These are phyloP conservation scores for Chaenocephalus aceratus DNA, from an alignment of 2,113 vertebrate genomes.

Conservation along the genomic window DNA sequence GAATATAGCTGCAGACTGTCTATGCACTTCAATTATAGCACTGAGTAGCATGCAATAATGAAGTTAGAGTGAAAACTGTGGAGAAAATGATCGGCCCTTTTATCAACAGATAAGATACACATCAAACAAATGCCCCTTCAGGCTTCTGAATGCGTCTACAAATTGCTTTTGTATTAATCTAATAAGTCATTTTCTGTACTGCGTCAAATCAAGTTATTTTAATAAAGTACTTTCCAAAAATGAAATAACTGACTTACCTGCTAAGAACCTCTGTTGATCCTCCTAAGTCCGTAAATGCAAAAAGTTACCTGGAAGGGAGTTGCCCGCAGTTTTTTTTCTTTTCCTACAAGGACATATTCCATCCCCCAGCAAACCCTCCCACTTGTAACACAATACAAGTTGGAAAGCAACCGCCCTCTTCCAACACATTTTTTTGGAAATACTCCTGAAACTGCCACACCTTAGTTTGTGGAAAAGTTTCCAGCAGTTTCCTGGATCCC, in stretches of 20 bases:
- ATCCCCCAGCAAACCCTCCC: slow-evolving; percentile 46
- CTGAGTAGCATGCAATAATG: slow-evolving; percentile 47
- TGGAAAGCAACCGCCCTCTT: slow-evolving; percentile 30
- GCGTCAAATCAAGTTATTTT: background rate
- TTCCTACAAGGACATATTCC: background rate
- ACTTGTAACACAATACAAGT: slow-evolving; percentile 10
- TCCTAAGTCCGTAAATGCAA: slow-evolving; percentile 16
- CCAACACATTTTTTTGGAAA: slow-evolving; percentile 18
- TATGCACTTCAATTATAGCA: slow-evolving; percentile 57
- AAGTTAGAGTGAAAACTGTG: slow-evolving; percentile 43
- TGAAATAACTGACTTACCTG: slow-evolving; percentile 57
- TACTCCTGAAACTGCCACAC: slow-evolving; percentile 30
- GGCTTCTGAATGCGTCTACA: slow-evolving; percentile 13
- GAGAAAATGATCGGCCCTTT: slow-evolving; percentile 49
- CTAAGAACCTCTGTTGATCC: slow-evolving; percentile 13
- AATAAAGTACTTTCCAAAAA: background rate
- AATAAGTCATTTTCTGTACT: slow-evolving; percentile 16
- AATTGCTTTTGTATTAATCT: slow-evolving; percentile 14
- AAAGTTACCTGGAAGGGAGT: slow-evolving; percentile 45
- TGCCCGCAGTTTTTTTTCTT: background rate
- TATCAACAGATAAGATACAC: slow-evolving; percentile 43
- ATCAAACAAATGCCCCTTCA: slow-evolving; percentile 60
- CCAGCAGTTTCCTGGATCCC: background rate
- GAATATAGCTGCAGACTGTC: slow-evolving; percentile 39
- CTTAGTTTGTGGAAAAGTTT: slow-evolving; percentile 21